Conservation (phyloP, 30 jellyfish, hydroid and myxozoan species). For the Calvadosia cruxmelitensis region DNA sequence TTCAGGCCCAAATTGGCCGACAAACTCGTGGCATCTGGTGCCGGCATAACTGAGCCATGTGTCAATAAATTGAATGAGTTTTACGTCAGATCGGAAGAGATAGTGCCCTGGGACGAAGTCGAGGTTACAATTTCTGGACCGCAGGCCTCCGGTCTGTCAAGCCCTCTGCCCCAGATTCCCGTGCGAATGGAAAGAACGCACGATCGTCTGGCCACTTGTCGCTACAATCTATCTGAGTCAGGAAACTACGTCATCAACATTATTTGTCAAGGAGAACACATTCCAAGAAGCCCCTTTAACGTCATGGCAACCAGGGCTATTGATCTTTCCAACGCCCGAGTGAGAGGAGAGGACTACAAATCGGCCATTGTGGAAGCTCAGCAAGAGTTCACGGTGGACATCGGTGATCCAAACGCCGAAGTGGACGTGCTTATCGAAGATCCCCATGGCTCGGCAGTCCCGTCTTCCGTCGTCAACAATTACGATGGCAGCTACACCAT, state of each 20-base stretch:
- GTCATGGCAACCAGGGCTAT: conserved; percentile 32
- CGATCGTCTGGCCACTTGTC: conserved; percentile 43
- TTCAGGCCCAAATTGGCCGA: conserved; percentile 24
- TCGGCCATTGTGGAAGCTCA: not conserved
- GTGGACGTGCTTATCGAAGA: conserved; percentile 58
- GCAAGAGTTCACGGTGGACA: conserved; percentile 48
- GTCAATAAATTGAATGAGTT: conserved; percentile 59
- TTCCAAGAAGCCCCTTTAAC: conserved; percentile 72
- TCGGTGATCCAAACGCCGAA: conserved; percentile 58
- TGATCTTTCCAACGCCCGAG: not conserved
- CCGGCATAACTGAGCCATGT: conserved; percentile 83
- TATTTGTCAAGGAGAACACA: conserved; percentile 63
- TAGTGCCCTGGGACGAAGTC: conserved; percentile 31
- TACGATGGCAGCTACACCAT: conserved; percentile 65
- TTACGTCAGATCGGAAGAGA: conserved; percentile 62
- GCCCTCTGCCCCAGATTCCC: conserved; percentile 19
- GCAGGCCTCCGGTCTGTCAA: not conserved
- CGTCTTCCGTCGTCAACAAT: conserved; percentile 36
- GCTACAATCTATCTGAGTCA: conserved; percentile 56
- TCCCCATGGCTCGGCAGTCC: conserved; percentile 45
- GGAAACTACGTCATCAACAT: conserved; percentile 59
- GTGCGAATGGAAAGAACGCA: conserved; percentile 33
- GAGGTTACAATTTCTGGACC: conserved; percentile 29
- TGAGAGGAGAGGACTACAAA: not conserved
- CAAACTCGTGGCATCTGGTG: conserved; percentile 57